Conservation (phyloP, 2,888 invertebrate species). For the Cosmorhoe ocellata region DNA sequence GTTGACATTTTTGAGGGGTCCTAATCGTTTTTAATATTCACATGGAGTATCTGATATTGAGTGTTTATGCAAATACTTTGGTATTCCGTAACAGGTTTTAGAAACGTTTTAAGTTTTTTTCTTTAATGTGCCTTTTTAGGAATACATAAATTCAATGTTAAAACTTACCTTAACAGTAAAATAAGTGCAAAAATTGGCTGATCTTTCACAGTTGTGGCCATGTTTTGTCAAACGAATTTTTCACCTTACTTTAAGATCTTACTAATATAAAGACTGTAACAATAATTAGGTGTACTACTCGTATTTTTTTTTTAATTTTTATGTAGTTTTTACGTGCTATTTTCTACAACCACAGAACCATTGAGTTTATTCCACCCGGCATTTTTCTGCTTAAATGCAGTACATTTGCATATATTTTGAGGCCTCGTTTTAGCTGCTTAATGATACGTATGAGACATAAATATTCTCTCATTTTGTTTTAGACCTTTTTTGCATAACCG, state of each 20-base stretch:
- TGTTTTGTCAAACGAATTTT: too few relatives aligned
- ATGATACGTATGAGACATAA: conserved; percentile 69
- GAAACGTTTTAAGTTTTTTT: neutral
- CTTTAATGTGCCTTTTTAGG: neutral
- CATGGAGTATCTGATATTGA: conserved; percentile 56
- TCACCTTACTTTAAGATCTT: too few relatives aligned
- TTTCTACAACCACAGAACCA: conserved; percentile 18
- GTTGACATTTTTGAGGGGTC: conserved; percentile 46
- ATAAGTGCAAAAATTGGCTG: too few relatives aligned
- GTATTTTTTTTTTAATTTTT: neutral
- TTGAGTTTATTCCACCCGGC: conserved; percentile 5
- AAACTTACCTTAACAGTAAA: too few relatives aligned
- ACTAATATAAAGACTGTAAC: too few relatives aligned
- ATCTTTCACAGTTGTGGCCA: too few relatives aligned
- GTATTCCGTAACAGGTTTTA: conserved; percentile 19
- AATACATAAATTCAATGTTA: too few relatives aligned
- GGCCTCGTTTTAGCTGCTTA: conserved; percentile 66
- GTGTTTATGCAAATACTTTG: conserved; percentile 62
- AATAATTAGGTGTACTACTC: too few relatives aligned
- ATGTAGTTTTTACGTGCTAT: neutral
- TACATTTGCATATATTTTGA: conserved; percentile 69
- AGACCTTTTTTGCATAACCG: conserved; percentile 56
- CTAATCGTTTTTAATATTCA: conserved; percentile 61
- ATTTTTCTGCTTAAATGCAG: conserved; percentile 38
- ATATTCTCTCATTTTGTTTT: conserved; percentile 63